A percentile compares a stretch with the other conserved stretches of the same genome.
Conservation (phyloP, 2,888 invertebrate genomes). For the Sphaerophoria taeniata region DNA sequence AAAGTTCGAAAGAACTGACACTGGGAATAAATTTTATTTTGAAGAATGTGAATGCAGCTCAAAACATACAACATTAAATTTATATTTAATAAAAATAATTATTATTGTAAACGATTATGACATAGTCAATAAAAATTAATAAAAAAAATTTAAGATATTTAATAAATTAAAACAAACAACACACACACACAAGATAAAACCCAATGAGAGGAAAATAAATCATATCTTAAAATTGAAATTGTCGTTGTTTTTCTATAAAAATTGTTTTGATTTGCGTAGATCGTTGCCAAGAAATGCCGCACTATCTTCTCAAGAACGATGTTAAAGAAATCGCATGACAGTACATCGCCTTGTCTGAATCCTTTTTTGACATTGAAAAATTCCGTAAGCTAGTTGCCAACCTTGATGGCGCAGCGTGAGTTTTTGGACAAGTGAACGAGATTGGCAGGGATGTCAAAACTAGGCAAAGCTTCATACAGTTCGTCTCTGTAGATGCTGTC, state of each 20-base stretch:
- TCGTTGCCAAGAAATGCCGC: background rate
- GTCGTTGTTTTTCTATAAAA: slow-evolving; percentile 22
- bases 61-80: slow-evolving; percentile 67
- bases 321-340: too few species aligned
- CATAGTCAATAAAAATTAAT: slow-evolving; percentile 69
- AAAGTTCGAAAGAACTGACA: slow-evolving; percentile 41
- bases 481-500: too few species aligned
- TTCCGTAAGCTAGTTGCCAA: too few species aligned
- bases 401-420: too few species aligned
- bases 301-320: too few species aligned
- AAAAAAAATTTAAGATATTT: slow-evolving; percentile 50
- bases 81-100: slow-evolving; percentile 70
- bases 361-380: too few species aligned
- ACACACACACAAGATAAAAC: slow-evolving; percentile 40
- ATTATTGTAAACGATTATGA: slow-evolving; percentile 73
- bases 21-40: slow-evolving; percentile 35
- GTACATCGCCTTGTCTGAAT: too few species aligned
- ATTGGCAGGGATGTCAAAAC: too few species aligned
- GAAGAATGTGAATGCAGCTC: slow-evolving; percentile 68
- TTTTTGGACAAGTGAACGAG: too few species aligned
- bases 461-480: too few species aligned
- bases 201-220: slow-evolving; percentile 67
- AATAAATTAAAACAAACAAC: slow-evolving; percentile 57
- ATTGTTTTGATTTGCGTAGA: background rate
- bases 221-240: slow-evolving; percentile 71